Base-by-base conservation (phyloP, 2,888 invertebrate species). In the Pimpla rufipes region DNA sequence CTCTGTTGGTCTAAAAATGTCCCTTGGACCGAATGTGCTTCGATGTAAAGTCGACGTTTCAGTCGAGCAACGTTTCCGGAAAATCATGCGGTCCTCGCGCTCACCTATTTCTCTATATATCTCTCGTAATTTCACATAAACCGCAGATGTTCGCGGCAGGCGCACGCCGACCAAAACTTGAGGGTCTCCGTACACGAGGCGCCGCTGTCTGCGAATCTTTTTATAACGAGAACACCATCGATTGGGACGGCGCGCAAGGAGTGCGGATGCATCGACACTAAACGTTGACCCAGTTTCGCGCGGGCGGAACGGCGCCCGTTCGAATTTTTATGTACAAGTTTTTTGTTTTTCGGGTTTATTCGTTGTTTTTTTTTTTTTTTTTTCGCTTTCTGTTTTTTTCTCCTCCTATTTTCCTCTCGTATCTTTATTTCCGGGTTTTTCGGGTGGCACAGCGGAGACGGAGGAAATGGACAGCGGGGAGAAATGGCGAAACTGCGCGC, bases 261-360 rank as follows among this genome's bases (percentile, higher is more conserved):
- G 29, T 29, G 52, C 18, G 55, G 4, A 52, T 23, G 40, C 55
- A 71, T 57, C 40, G 55, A 57, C 37, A 23, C 68, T 52, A 71
- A 21, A 71, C 21, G 21, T 21, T 71, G 79, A 79, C 71, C 83
- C 79, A 83, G 79, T 70, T 83, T 79, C 71, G 57, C 64, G 11
- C 16, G 59, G 66, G 55, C 64, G 37, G 2, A 16, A 8, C 29
- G 5, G 29, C 29, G 3, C 29, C n/a, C 57, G 57, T 59, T 35
- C 13, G 35, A 59, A 59, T 59, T 59, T 59, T 59, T 8, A 16
- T 16, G 57, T 35, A n/a, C n/a, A 16, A 35, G 1, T 59, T 59
- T 66, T 45, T 45, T 45, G 10, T 18, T 45, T 55, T 23, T 8
- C 2, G 18, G 18, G 8, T 42, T 42, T 42, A 13, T 16, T 50